Evolutionary conservation across 2,888 invertebrate genomes (phyloP), one percentile per base, ranked within the genome.

Genomic region (Thymelicus acteon): DNA sequence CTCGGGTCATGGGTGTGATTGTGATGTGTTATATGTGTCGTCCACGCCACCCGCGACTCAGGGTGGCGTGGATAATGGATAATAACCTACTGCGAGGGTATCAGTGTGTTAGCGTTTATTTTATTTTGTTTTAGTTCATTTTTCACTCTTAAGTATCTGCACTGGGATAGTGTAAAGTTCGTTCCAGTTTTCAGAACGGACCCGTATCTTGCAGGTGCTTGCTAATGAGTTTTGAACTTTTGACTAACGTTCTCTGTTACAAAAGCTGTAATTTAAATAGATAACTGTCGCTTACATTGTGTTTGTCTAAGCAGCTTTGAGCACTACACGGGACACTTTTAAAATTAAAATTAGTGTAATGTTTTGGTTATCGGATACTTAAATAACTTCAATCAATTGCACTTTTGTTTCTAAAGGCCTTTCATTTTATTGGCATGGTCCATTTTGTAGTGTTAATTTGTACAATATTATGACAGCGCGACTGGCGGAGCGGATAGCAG

Each of bases 401-500:
- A 31, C 31, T 31, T 31, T 31, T 31, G 2, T 31, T 31, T 31
- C 31, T 31, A 31, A 31, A 31, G 31, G 31, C 31, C 47, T 47
- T 47, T 13, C 10, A 5, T 47, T 47, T 47, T 47, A 10, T 47
- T 13, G 47, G 24, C 24, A 24, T 24, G 10, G 10, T 10, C n/a
- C 0, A 15, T 8, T 10, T 10, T 24, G 54, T 54, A 19, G 31
- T 57, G 6, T 57, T 37, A 31, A 57, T 57, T 13, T 37, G 13
- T 57, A 57, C 37, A 31, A 57, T 37, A 1, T 57, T 61, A 44
- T 62, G 54, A 80, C 94, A 98, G 98, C 92, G 98, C 97, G 78
- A 98, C 98, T 77, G 98, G 98, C 76, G 97, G 98, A 73, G 98
- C 98, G 19, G 98, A 98, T 90, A 98, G 97, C 89, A 96, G 97